phyloP scores from a whole-genome alignment of 2,113 vertebrate genomes.

The Calidris pugnax region DNA sequence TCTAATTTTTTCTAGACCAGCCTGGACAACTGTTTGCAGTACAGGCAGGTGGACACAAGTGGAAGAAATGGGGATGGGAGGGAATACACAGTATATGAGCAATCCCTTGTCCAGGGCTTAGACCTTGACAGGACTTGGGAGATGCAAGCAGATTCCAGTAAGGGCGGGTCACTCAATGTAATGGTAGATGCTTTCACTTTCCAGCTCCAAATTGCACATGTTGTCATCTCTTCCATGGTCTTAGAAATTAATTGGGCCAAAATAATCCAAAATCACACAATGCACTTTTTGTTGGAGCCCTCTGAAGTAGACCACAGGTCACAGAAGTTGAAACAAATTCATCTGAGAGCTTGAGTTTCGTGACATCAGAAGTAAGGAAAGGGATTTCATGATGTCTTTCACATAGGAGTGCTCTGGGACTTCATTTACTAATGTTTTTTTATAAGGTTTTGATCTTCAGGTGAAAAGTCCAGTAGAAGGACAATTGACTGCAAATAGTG shows the following conservation, averaged over 20 bases:
- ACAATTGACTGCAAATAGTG: not conserved
- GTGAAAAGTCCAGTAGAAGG: not conserved
- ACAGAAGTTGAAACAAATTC: not conserved
- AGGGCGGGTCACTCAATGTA: fast-evolving
- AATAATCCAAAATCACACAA: not conserved
- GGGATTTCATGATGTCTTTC: not conserved
- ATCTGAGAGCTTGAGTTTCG: not conserved
- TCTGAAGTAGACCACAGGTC: not conserved
- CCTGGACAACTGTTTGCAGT: not conserved
- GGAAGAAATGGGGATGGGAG: not conserved
- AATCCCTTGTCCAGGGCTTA: not conserved
- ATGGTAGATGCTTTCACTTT: not conserved
- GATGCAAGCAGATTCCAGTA: not conserved
- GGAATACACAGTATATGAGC: not conserved
- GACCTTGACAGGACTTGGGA: not conserved
- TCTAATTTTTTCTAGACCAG: not conserved
- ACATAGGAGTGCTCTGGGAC: not conserved
- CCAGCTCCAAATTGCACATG: not conserved
- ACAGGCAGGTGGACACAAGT: not conserved
- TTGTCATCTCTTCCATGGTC: not conserved
- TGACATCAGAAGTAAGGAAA: not conserved
- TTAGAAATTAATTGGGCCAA: not conserved
- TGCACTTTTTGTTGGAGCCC: not conserved
- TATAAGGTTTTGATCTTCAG: not conserved
- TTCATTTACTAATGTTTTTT: not conserved